A percentile compares a stretch with the other conserved stretches of the same genome.
These are phyloP conservation scores for Phalacrocorax aristotelis DNA, from an alignment of 2,113 vertebrate genomes.

Conservation along the genomic window DNA sequence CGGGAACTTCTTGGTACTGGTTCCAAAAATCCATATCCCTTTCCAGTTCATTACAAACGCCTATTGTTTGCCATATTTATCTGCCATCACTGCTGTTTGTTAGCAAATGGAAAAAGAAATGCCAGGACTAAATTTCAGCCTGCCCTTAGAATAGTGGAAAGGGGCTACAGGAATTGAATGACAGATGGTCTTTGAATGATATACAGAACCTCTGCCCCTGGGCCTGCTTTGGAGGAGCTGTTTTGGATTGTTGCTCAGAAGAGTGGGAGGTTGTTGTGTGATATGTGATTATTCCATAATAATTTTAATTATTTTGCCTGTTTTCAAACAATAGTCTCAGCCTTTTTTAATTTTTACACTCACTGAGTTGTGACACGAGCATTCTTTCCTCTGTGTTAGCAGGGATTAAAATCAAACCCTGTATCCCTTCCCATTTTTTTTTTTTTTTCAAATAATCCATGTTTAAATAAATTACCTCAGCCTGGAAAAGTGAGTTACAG, in stretches of 20 bases:
- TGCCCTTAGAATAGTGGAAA: conserved; percentile 78
- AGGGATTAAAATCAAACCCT: conserved; percentile 81
- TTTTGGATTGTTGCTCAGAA: conserved; percentile 88
- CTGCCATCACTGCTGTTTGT: conserved; percentile 88
- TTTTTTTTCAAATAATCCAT: conserved; percentile 71
- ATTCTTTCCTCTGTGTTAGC: conserved; percentile 79
- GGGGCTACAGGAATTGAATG: conserved; percentile 82
- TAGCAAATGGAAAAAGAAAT: conserved; percentile 83
- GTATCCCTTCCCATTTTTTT: conserved; percentile 72
- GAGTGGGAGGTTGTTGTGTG: conserved; percentile 87
- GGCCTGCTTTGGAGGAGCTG: conserved; percentile 88
- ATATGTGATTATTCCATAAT: conserved; percentile 89
- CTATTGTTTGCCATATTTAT: conserved; percentile 86
- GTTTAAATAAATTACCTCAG: conserved; percentile 80
- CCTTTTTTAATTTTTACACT: conserved; percentile 83
- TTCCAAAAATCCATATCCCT: conserved; percentile 81
- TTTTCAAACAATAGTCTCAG: conserved; percentile 82
- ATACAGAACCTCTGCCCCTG: conserved; percentile 87
- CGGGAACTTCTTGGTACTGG: conserved; percentile 74
- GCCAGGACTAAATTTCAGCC: conserved; percentile 84
- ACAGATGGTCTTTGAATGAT: conserved; percentile 98
- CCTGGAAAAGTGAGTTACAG: conserved; percentile 73
- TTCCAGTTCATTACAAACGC: conserved; percentile 83
- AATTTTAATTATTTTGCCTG: conserved; percentile 86
- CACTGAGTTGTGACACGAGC: conserved; percentile 81